These are phyloP conservation scores for Corticium candelabrum DNA, from an alignment of 37 sponge, comb jelly and placozoan genomes.

Conservation along the genomic window DNA sequence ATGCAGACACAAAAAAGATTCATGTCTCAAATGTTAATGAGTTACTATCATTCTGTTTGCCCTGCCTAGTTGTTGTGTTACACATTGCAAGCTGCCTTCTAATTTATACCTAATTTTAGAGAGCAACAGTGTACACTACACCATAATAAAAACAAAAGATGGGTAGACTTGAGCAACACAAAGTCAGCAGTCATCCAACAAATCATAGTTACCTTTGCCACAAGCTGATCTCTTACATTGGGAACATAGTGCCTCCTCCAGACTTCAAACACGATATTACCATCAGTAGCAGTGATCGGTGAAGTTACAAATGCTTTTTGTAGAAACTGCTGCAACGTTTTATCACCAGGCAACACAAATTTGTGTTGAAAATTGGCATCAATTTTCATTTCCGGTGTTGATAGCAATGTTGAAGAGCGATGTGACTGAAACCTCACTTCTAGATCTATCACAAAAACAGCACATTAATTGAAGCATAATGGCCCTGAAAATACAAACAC, in stretches of 20 bases:
- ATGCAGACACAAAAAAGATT: too few species aligned
- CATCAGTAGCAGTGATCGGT: slow-evolving; percentile 6
- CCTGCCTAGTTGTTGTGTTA: too few species aligned
- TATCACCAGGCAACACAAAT: slow-evolving; percentile 13
- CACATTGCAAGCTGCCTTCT: too few species aligned
- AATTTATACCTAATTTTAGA: too few species aligned
- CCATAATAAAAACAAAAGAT: too few species aligned
- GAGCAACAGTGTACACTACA: too few species aligned
- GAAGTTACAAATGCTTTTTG: slow-evolving; percentile 17
- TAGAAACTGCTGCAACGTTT: slow-evolving; percentile 24
- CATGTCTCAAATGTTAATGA: too few species aligned
- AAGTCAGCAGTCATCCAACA: background rate
- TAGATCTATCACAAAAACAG: background rate
- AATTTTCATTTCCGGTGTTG: slow-evolving; percentile 45
- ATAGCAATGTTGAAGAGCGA: slow-evolving; percentile 50
- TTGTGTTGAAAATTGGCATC: slow-evolving; percentile 32
- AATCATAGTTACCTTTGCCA: slow-evolving; percentile 65
- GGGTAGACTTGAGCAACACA: too few species aligned
- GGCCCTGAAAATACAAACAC: background rate
- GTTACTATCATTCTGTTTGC: too few species aligned
- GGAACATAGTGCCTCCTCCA: slow-evolving; percentile 88
- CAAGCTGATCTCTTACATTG: slow-evolving; percentile 77
- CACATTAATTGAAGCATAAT: background rate
- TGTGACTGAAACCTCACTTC: slow-evolving; percentile 14
- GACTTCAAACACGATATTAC: slow-evolving; percentile 64